Evolutionary conservation across 1,140 invertebrate genomes (phyloP), one percentile per base, ranked within the genome.

Genomic region (Protaetia brevitarsis): DNA sequence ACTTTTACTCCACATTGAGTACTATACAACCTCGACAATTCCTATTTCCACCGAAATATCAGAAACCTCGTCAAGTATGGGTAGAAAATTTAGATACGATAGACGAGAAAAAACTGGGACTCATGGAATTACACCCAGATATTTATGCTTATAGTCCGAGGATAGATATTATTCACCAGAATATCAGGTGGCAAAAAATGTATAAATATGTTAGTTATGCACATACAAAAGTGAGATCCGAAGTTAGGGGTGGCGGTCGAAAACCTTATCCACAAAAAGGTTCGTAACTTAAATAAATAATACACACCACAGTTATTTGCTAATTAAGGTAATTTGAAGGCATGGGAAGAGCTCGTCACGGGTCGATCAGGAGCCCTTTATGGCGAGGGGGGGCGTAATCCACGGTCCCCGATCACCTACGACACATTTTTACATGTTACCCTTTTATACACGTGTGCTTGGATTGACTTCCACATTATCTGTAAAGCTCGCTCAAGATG

Each of bases 261-360:
- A 98, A 98, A 75, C 96, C 96, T 0, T 97, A 95, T 93, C 93
- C 91, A 5, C 97, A 99, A 76, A 99, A 99, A 82, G 95, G 95
- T 66, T 74, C 27, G 13, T 59, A 31, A 23, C 19, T 13, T 30
- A 28, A 29, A 59, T 21, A 7, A n/a, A 59, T 59, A 11, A 16
- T 11, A 19, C 6, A 11, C 30, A n/a, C 8, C n/a, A 4, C 31
- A 5, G 45, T 13, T 36, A 45, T n/a, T 0, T 3, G 19, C 6
- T 51, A 51, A 10, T 23, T 59, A 77, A 13, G 64, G 34, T 31
- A 21, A 66, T 64, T 36, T 58, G n/a, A 59, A 74, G 72, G 79
- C 1, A 68, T 78, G 16, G 97, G 97, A 0, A 83, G 86, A 72
- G 91, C 97, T 23, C 82, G 97, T 37, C 95, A 97, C 79, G 95